phyloP scores from a whole-genome alignment of 2,797 vertebrate species.

The Vespertilio murinus region DNA sequence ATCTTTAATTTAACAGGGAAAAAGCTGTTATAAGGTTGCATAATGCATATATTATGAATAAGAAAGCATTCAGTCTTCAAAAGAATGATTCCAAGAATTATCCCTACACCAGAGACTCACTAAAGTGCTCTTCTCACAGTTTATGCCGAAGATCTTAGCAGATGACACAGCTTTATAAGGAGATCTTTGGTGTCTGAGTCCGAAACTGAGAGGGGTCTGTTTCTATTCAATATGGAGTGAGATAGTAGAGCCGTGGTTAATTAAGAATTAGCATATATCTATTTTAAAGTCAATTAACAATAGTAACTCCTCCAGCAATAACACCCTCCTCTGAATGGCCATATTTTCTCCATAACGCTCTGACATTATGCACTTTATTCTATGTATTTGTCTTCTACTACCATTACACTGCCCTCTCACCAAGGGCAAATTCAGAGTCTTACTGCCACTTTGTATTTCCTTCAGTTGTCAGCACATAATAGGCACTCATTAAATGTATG shows the following conservation, averaged over 20 bases:
- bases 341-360: not conserved
- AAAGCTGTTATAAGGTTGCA: not conserved
- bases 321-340: not conserved
- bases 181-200: not conserved
- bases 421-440: not conserved
- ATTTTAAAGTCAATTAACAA: not conserved
- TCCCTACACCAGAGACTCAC: not conserved
- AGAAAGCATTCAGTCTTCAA: not conserved
- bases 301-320: not conserved
- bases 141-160: not conserved
- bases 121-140: not conserved
- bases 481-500: not conserved
- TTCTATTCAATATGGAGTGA: not conserved
- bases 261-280: not conserved
- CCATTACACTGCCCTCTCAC: not conserved
- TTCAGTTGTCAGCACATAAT: not conserved
- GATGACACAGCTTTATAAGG: not conserved
- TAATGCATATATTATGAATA: constrained; percentile 1
- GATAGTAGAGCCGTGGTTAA: not conserved
- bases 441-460: not conserved
- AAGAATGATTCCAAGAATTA: constrained; percentile 35
- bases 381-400: not conserved
- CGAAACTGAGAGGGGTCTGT: not conserved
- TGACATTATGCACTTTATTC: not conserved
- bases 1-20: not conserved